Evolutionary conservation across 2,888 invertebrate species (phyloP), one percentile per base, ranked within the genome.

Genomic region (Nipponacmea schrenckii): DNA sequence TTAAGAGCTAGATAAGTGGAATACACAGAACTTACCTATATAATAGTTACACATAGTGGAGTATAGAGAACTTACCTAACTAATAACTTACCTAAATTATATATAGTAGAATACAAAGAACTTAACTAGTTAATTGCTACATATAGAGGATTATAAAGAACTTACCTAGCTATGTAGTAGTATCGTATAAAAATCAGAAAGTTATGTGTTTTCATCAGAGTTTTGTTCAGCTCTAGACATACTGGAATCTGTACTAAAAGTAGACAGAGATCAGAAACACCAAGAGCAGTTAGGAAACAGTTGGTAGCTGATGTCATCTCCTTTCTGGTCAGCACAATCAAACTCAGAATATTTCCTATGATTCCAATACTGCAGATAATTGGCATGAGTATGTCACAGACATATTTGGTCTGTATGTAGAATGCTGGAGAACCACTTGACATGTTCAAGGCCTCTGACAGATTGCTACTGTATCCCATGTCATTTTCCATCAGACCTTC

Each of bases 261-360:
- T 24, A 80, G 75, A 17, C 75, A 63, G 63, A 78, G 64, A 70
- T 80, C 80, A 1, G 80, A 80, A 39, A 78, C 75, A 1, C 77
- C 80, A 64, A 80, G 74, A n/a, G 76, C 78, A 0, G 76, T 80
- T 15, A 80, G 73, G 71, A 80, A 80, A 46, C 77, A 75, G 67
- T 76, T 79, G 46, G 78, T 77, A 20, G 78, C 74, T 10, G 77
- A 73, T 2, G 72, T 68, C 78, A 80, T 80, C 66, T 78, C 75
- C 56, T 77, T 71, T 12, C 77, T 62, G 15, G 76, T 77, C 69
- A 80, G 73, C 48, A 80, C 80, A 12, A 77, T 71, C 64, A 80
- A 69, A 63, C 77, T 79, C 24, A 80, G 73, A 14, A 77, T 67
- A 50, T 80, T 80, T n/a, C 80, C 80, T 27, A 78, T 20, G 12